Base-by-base conservation (phyloP, 2,888 invertebrate genomes). In the Archaeoteleia sp. region DNA sequence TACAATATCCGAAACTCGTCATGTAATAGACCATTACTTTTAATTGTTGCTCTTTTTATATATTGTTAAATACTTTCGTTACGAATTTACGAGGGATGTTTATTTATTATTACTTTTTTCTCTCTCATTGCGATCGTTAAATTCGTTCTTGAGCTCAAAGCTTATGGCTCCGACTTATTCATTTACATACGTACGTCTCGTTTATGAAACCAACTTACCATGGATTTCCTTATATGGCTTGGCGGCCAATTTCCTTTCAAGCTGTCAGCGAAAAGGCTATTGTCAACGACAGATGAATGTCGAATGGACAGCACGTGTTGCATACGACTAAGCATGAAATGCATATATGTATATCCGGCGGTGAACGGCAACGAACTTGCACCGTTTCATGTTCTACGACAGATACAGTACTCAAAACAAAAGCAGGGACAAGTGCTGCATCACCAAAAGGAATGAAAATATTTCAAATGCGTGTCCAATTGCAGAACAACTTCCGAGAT, bases 281-380 rank as follows among this genome's bases (percentile, higher is more conserved):
- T 83, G 83, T 82, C 79, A 78, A 76, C 80, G 81, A 80, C 81
- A 82, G 78, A 82, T 82, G 82, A 81, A 81, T 80, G 75, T 79
- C 80, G 80, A 81, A 81, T 80, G 79, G 77, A 71, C 77, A 76
- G 76, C 79, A 79, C 79, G 80, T 80, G 80, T 77, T 75, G 76
- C 78, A 78, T 78, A 76, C 72, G 72, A 54, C 46, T 32, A 48
- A 57, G 30, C 54, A 46, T 40, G 43, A 60, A 39, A 51, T 63
- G 68, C 70, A 71, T 72, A 68, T 67, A 67, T 67, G 65, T 70
- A 67, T 62, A 55, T 63, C 49, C 55, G 51, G 53, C 45, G 35
- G 48, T 57, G 40, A 49, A 35, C 30, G 53, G 25, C 45, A 25
- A 32, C 53, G 42, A 55, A 42, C 43, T 37, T 55, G 25, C 35